phyloP scores from a whole-genome alignment of 2,888 invertebrate species.

The Minunthozetes semirufus region DNA sequence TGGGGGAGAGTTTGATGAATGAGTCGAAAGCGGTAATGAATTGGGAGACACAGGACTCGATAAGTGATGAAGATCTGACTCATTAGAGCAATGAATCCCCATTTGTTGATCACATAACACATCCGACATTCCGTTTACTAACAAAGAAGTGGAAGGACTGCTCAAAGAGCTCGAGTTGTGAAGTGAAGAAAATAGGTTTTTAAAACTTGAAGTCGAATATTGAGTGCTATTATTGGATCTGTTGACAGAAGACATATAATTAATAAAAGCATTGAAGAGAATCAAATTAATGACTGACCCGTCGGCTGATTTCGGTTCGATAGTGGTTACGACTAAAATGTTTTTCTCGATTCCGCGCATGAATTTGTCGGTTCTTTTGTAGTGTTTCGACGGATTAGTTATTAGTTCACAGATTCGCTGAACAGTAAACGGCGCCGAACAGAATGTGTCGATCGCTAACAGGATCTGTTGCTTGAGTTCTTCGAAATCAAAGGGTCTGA shows the following conservation, averaged over 20 bases:
- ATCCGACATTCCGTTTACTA: background rate
- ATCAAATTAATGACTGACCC: background rate
- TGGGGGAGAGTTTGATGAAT: conserved; percentile 35
- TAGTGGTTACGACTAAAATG: conserved; percentile 41
- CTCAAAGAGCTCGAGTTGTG: background rate
- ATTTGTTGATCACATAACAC: background rate
- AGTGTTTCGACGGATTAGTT: conserved; percentile 82
- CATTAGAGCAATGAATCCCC: background rate
- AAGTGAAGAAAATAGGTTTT: background rate
- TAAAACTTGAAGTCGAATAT: conserved; percentile 8
- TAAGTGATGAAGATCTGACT: background rate
- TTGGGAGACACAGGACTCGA: conserved; percentile 14
- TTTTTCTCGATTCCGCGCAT: conserved; percentile 90
- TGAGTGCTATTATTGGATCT: background rate
- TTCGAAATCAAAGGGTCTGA: conserved; percentile 82
- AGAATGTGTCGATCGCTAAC: conserved; percentile 47
- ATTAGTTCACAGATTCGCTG: conserved; percentile 91
- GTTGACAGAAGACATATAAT: background rate
- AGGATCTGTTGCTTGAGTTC: conserved; percentile 59
- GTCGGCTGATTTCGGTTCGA: conserved; percentile 37
- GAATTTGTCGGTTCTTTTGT: conserved; percentile 90
- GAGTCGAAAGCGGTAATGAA: conserved; percentile 30
- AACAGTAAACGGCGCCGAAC: conserved; percentile 81
- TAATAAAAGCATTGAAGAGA: background rate
- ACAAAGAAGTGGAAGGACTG: background rate